A percentile compares a stretch with the other conserved stretches of the same genome.
These are phyloP conservation scores for Syrista parreyssii DNA, from an alignment of 2,888 invertebrate genomes.

Conservation along the genomic window DNA sequence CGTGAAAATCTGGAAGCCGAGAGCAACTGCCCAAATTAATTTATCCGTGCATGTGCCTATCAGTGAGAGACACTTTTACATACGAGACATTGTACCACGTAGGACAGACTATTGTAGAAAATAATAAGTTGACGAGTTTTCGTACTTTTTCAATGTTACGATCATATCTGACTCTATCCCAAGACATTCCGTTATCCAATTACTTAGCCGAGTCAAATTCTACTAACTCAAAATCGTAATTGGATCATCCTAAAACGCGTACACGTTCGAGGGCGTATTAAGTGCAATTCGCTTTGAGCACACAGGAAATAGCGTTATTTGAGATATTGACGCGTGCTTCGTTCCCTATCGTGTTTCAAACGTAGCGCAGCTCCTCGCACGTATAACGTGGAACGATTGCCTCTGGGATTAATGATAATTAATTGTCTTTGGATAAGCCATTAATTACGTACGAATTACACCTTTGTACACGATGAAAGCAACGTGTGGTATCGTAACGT, in stretches of 20 bases:
- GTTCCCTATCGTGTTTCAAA: conserved; percentile 39
- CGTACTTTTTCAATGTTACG: not conserved
- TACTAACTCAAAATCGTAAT: conserved; percentile 37
- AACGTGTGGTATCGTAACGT: not conserved
- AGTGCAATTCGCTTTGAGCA: conserved; percentile 25
- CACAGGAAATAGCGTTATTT: conserved; percentile 37
- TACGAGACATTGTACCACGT: not conserved
- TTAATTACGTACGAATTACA: not conserved
- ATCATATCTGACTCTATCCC: not conserved
- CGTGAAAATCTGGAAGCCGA: not conserved
- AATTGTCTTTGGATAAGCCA: not conserved
- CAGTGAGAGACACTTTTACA: not conserved
- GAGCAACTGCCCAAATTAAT: not conserved
- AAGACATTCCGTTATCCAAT: conserved; percentile 33
- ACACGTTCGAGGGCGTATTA: conserved; percentile 12
- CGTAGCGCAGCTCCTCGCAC: conserved; percentile 11
- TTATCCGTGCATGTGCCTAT: not conserved
- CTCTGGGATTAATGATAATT: not conserved
- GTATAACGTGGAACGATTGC: not conserved
- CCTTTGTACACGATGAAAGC: not conserved
- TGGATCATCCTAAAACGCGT: conserved; percentile 31
- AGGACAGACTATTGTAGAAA: not conserved
- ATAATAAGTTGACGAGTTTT: too few species aligned
- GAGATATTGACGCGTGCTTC: conserved; percentile 29
- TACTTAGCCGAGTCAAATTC: conserved; percentile 41